These are phyloP conservation scores for Pelecanus crispus DNA, from an alignment of 2,113 vertebrate genomes.

Conservation along the genomic window DNA sequence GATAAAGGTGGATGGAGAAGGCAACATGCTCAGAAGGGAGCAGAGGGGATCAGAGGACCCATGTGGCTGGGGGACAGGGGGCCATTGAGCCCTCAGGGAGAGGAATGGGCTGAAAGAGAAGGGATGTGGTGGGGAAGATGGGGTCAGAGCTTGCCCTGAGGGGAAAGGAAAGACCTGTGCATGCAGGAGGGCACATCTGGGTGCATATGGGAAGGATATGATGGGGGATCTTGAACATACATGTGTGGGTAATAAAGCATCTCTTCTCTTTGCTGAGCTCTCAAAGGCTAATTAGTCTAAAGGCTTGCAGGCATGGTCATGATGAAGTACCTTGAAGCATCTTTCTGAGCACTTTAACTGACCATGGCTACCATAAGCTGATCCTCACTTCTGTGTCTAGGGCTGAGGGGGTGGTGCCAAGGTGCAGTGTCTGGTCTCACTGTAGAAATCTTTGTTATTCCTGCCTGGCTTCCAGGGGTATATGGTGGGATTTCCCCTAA, in stretches of 20 bases:
- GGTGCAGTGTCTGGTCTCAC: not conserved
- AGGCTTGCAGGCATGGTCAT: rapidly evolving
- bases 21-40: not conserved
- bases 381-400: not conserved
- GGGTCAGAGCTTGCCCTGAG: not conserved
- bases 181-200: not conserved
- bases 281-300: not conserved
- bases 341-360: not conserved
- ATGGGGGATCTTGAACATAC: not conserved
- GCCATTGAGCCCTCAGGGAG: not conserved
- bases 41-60: not conserved
- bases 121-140: too few species aligned
- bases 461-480: not conserved
- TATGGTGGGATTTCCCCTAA: not conserved
- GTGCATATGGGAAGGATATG: too few species aligned
- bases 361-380: not conserved
- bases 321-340: too few species aligned
- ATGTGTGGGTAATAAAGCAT: not conserved
- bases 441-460: not conserved
- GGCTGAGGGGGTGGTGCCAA: not conserved
- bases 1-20: not conserved
- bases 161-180: not conserved
- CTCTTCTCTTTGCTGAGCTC: not conserved
- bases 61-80: rapidly evolving
- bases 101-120: not conserved